phyloP scores from a whole-genome alignment of 2,888 invertebrate species.

The Brachylomia viminalis region DNA sequence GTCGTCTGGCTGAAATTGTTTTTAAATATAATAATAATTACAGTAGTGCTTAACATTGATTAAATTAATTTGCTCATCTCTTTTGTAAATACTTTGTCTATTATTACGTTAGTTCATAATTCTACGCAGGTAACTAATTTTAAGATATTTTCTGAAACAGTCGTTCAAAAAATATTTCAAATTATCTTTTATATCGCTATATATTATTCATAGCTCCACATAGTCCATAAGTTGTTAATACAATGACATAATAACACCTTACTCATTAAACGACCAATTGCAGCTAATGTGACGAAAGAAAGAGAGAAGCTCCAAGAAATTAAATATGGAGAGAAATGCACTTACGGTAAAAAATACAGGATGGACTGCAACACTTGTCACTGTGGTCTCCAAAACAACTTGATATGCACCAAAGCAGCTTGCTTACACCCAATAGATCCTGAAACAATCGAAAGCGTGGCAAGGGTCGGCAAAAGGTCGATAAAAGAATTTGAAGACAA shows the following conservation, averaged over 20 bases:
- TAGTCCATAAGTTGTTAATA: neutral
- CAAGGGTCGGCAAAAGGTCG: neutral
- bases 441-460: neutral
- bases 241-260: neutral
- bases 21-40: neutral
- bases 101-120: neutral
- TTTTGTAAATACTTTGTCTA: neutral
- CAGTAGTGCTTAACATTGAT: neutral
- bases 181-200: neutral
- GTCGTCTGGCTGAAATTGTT: conserved; percentile 19
- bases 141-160: neutral
- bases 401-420: conserved; percentile 83
- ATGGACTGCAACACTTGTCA: conserved; percentile 82
- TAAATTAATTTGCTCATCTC: neutral
- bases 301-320: conserved; percentile 71
- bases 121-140: neutral
- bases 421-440: conserved; percentile 69
- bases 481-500: neutral
- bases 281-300: conserved; percentile 63
- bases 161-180: neutral
- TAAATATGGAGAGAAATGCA: conserved; percentile 74
- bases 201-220: neutral
- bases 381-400: conserved; percentile 69
- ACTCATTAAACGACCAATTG: conserved; percentile 36
- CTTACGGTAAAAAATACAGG: conserved; percentile 74